These are phyloP conservation scores for Liparis tanakae DNA, from an alignment of 2,797 vertebrate genomes.

Conservation along the genomic window DNA sequence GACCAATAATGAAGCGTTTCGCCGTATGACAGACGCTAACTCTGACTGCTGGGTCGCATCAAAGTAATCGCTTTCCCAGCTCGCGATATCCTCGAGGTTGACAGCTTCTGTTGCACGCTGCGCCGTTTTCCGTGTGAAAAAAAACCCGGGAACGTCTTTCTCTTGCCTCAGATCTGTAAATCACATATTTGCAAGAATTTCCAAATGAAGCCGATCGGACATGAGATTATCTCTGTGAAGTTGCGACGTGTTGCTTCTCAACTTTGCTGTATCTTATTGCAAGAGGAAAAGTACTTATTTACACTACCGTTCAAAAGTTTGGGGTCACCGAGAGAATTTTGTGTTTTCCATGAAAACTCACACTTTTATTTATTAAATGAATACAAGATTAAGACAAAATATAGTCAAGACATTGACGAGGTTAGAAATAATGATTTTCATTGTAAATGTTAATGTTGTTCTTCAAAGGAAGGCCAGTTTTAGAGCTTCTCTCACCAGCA, in stretches of 20 bases:
- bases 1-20: neutral
- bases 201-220: conserved; percentile 69
- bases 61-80: conserved; percentile 56
- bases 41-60: conserved; percentile 12
- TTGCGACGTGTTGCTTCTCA: conserved; percentile 1
- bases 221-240: conserved; percentile 43
- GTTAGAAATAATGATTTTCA: too few species aligned
- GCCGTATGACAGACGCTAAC: conserved; percentile 15
- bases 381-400: too few species aligned
- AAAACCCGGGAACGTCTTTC: conserved; percentile 58
- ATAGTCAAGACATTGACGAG: too few species aligned
- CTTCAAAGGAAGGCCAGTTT: too few species aligned
- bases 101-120: conserved; percentile 35
- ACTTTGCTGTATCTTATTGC: neutral
- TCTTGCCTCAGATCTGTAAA: conserved; percentile 58
- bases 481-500: too few species aligned
- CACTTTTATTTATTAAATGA: too few species aligned
- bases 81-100: conserved; percentile 64
- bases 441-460: too few species aligned
- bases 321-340: too few species aligned
- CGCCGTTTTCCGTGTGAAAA: conserved; percentile 67
- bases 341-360: too few species aligned
- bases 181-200: conserved; percentile 59
- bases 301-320: too few species aligned
- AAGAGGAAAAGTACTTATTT: neutral